Conservation (phyloP, 53 echinoderm and acorn worm genomes). For the Arbacia lixula region DNA sequence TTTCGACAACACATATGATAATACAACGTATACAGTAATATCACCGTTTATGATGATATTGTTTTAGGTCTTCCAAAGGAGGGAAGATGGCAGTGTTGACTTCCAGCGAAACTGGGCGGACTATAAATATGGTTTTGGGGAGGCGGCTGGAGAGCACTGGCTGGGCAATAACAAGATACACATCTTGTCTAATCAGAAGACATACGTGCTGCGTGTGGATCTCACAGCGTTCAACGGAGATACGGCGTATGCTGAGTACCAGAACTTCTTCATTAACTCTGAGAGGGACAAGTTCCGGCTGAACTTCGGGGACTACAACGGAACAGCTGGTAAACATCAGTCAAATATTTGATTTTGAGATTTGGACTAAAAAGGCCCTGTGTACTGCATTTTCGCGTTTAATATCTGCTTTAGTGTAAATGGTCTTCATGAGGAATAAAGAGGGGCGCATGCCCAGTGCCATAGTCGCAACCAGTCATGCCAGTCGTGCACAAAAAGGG, state of each 20-base stretch:
- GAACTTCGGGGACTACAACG: background rate
- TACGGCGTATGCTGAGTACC: background rate
- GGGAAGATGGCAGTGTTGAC: conserved; percentile 9
- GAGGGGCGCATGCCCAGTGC: no score
- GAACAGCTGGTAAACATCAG: no score
- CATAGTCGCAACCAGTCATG: no score
- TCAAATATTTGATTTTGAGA: no score
- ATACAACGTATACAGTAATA: no score
- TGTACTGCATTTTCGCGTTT: no score
- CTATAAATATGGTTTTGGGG: conserved; percentile 15
- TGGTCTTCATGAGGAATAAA: no score
- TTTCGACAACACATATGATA: no score
- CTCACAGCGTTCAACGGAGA: conserved; percentile 3
- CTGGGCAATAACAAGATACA: conserved; percentile 14
- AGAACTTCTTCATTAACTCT: background rate
- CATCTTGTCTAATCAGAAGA: background rate
- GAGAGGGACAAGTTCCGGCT: background rate
- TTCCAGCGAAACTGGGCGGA: background rate
- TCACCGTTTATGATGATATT: no score
- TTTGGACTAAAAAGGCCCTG: no score
- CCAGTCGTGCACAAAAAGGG: no score
- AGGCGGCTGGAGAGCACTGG: conserved; percentile 5
- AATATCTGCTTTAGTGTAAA: no score
- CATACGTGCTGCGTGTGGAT: conserved; percentile 19
- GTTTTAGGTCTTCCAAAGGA: conserved; percentile 14